phyloP scores from a whole-genome alignment of 2,888 invertebrate species.

The Lepeophtheirus nordmannii region DNA sequence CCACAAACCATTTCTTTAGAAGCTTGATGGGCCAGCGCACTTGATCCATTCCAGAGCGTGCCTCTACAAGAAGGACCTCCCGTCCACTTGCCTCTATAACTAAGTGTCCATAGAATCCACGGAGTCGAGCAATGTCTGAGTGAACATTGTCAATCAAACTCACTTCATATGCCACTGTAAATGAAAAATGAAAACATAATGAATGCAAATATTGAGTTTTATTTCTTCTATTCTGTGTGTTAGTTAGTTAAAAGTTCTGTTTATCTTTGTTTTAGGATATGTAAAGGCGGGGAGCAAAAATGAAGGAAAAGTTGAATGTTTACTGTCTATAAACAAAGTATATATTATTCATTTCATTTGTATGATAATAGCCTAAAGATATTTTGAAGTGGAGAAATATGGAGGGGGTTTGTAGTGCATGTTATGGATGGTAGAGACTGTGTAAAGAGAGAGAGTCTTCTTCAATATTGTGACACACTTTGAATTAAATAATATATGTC shows the following conservation, averaged over 20 bases:
- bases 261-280: too few relatives aligned
- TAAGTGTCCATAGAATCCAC: conserved; percentile 44
- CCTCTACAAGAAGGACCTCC: conserved; percentile 35
- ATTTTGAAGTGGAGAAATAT: too few relatives aligned
- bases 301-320: too few relatives aligned
- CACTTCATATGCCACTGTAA: conserved; percentile 41
- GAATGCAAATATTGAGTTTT: not conserved
- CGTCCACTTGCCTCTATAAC: conserved; percentile 37
- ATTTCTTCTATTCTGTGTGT: not conserved
- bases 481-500: too few relatives aligned
- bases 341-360: too few relatives aligned
- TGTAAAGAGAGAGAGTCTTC: too few relatives aligned
- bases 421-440: too few relatives aligned
- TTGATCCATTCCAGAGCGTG: conserved; percentile 1
- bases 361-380: too few relatives aligned
- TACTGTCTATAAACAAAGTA: too few relatives aligned
- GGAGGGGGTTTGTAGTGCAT: too few relatives aligned
- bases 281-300: too few relatives aligned
- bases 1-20: conserved; percentile 15
- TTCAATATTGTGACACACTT: too few relatives aligned
- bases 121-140: conserved; percentile 46
- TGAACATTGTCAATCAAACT: conserved; percentile 48
- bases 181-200: not conserved
- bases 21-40: conserved; percentile 16
- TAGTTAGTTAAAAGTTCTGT: not conserved